phyloP scores from a whole-genome alignment of 2,888 invertebrate genomes.

The Thecocarcelia acutangulata region DNA sequence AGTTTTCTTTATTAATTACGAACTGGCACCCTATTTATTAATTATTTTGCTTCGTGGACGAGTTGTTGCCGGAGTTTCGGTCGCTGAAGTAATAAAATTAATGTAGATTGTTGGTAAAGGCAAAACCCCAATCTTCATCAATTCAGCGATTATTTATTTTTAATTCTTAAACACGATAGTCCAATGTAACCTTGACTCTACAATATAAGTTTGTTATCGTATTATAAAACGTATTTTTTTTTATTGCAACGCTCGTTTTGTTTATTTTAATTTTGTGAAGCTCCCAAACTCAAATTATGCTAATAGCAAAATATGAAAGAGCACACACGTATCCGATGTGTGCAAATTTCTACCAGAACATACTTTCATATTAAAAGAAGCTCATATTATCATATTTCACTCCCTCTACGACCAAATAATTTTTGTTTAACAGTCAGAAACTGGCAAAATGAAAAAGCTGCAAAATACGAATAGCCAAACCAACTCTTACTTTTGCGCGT shows the following conservation, averaged over 20 bases:
- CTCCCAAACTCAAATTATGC: neutral
- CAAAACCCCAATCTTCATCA: no score
- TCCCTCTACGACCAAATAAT: neutral
- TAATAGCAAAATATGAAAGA: slow-evolving; percentile 6
- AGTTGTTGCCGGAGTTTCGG: no score
- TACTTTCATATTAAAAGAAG: slow-evolving; percentile 10
- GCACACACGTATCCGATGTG: neutral
- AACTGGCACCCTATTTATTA: no score
- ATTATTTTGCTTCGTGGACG: no score
- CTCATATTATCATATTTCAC: slow-evolving; percentile 18
- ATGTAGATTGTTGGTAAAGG: no score
- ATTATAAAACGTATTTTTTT: slow-evolving; percentile 25
- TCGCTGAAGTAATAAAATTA: no score
- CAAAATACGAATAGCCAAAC: neutral
- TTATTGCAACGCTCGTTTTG: neutral
- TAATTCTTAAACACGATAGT: neutral
- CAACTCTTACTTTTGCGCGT: slow-evolving; percentile 2
- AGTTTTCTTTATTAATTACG: no score
- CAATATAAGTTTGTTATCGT: slow-evolving; percentile 29
- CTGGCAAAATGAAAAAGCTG: neutral
- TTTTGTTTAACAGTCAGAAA: neutral
- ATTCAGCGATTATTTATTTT: neutral
- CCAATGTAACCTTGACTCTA: slow-evolving; percentile 25
- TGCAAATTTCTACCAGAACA: slow-evolving; percentile 34
- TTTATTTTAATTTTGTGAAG: slow-evolving; percentile 10